phyloP scores from a whole-genome alignment of 2,113 vertebrate species.

The Ctenomys sociabilis region DNA sequence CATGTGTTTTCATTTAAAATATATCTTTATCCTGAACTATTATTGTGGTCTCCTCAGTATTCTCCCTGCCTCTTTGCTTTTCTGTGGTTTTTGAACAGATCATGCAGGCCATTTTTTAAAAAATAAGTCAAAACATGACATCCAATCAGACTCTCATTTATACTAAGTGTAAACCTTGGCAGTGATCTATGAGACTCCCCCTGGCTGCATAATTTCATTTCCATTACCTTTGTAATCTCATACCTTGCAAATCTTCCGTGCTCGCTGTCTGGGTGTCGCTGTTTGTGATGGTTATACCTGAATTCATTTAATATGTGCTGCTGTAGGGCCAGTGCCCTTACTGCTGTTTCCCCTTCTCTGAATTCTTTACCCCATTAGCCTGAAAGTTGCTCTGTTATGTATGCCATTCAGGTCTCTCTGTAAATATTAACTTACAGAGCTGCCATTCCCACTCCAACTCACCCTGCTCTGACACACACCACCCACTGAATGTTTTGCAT shows the following conservation, averaged over 20 bases:
- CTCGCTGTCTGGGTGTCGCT: neutral
- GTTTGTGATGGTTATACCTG: neutral
- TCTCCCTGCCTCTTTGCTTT: neutral
- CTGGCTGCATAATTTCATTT: neutral
- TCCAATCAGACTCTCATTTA: neutral
- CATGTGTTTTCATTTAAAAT: neutral
- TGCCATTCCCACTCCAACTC: neutral
- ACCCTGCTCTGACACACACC: neutral
- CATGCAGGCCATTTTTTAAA: neutral
- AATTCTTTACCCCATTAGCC: neutral
- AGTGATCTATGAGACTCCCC: neutral
- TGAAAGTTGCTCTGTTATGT: neutral
- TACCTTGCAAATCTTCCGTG: neutral
- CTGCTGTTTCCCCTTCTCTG: neutral
- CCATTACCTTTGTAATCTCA: neutral
- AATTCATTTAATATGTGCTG: neutral
- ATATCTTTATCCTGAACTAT: neutral
- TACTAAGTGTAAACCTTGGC: neutral
- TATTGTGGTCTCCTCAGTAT: neutral
- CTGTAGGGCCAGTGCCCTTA: neutral
- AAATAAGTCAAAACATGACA: neutral
- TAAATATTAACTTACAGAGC: neutral
- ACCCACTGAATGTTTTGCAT: neutral
- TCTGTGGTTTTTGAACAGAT: neutral
- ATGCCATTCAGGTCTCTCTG: neutral